phyloP scores from a whole-genome alignment of 2,888 invertebrate genomes.

The Scaptomyza caliginosa region DNA sequence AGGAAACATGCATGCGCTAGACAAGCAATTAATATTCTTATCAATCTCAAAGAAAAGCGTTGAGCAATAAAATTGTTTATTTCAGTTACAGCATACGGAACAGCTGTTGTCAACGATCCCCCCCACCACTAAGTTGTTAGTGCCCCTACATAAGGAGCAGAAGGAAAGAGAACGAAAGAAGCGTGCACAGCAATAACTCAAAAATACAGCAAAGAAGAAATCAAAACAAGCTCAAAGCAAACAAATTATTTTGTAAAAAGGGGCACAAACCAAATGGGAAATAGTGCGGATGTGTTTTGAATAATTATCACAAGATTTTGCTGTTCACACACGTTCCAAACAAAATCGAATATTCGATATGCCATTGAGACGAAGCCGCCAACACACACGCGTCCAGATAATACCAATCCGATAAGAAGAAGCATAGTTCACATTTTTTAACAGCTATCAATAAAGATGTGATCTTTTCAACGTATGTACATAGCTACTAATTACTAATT shows the following conservation, averaged over 20 bases:
- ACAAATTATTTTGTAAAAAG: neutral
- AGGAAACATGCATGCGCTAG: no score
- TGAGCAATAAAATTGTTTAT: constrained; percentile 47
- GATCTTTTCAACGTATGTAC: no score
- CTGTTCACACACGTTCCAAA: constrained; percentile 40
- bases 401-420: no score
- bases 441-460: no score
- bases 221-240: constrained; percentile 44
- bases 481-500: no score
- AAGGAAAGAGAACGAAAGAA: constrained; percentile 1
- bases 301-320: constrained; percentile 52
- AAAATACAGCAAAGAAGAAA: constrained; percentile 41
- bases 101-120: constrained; percentile 56
- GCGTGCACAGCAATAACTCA: constrained; percentile 13
- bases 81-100: constrained; percentile 56
- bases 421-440: no score
- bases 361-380: constrained; percentile 34
- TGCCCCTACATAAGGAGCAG: no score
- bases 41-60: constrained; percentile 28
- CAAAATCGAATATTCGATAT: constrained; percentile 29
- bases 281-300: constrained; percentile 40
- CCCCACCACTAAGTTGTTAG: constrained; percentile 4
- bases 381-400: constrained; percentile 2
- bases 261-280: constrained; percentile 12
- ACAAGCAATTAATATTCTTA: constrained; percentile 39